These are phyloP conservation scores for Cariama cristata DNA, from an alignment of 2,113 vertebrate genomes.

Conservation along the genomic window DNA sequence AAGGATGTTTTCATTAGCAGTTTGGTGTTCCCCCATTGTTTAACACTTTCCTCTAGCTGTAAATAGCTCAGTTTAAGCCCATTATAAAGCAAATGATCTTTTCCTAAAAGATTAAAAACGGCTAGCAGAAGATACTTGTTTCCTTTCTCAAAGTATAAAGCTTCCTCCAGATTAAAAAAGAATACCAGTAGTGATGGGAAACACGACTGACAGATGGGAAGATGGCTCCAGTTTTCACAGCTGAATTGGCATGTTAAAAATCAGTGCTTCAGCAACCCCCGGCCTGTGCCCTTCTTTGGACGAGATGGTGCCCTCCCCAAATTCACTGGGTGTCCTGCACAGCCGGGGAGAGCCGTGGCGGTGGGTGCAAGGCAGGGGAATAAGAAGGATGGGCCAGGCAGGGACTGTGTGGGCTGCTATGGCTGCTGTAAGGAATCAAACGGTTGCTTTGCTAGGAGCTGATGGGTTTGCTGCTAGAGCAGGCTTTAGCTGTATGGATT, in stretches of 20 bases:
- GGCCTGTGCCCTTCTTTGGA: not conserved
- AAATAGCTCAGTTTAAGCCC: not conserved
- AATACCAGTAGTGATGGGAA: not conserved
- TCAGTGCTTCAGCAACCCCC: not conserved
- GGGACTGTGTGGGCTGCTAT: not conserved
- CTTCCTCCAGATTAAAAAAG: not conserved
- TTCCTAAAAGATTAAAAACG: not conserved
- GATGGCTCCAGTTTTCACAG: not conserved
- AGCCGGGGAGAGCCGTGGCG: not conserved
- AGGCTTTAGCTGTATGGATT: not conserved
- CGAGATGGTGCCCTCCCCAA: not conserved
- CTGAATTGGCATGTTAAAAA: not conserved
- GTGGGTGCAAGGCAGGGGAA: not conserved
- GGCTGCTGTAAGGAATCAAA: not conserved
- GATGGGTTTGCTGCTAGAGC: not conserved
- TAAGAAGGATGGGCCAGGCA: not conserved
- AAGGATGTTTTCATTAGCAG: slow-evolving; percentile 39
- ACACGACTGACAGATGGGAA: not conserved
- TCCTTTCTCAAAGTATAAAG: not conserved
- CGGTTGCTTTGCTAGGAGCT: not conserved
- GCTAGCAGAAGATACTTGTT: not conserved
- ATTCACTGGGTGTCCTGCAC: not conserved
- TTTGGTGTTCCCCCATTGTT: slow-evolving; percentile 25
- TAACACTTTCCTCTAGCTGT: slow-evolving; percentile 29
- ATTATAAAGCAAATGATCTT: not conserved